Percentiles rank a stretch among this genome's conserved stretches.
Conservation (phyloP, 2,888 invertebrate species). For the Cephalotes varians region DNA sequence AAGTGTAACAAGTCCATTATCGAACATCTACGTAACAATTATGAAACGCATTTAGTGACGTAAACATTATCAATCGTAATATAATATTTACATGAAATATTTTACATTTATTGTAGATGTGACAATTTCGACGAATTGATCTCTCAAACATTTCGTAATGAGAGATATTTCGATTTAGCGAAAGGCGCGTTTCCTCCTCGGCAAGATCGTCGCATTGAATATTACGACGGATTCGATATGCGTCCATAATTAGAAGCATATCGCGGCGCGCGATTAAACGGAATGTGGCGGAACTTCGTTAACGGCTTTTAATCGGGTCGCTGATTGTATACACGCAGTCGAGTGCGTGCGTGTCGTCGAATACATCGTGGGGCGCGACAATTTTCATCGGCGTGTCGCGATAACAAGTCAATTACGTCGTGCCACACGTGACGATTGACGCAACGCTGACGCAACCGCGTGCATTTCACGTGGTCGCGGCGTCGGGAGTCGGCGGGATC, state of each 20-base stretch:
- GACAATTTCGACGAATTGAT: background rate
- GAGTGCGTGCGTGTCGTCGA: background rate
- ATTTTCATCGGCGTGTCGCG: constrained; percentile 47
- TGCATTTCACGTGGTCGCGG: constrained; percentile 12
- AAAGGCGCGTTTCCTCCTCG: background rate
- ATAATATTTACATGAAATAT: background rate
- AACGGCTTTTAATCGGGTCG: constrained; percentile 9
- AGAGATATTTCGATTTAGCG: background rate
- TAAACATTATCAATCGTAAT: background rate
- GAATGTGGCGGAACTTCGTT: background rate
- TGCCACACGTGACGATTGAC: constrained; percentile 50
- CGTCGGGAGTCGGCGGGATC: constrained; percentile 1
- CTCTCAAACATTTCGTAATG: background rate
- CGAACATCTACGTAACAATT: constrained; percentile 8
- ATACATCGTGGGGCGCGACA: constrained; percentile 11
- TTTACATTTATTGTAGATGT: background rate
- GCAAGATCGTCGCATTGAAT: background rate
- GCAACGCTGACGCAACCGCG: constrained; percentile 38
- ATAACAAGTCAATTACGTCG: constrained; percentile 53
- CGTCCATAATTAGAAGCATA: constrained; percentile 10
- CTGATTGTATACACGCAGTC: background rate
- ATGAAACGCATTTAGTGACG: background rate
- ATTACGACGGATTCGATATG: background rate
- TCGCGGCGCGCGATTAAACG: constrained; percentile 14
- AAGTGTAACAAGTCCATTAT: background rate